Evolutionary conservation across 2,888 invertebrate genomes (phyloP).

Genomic region (Chymomyza procnemis): DNA sequence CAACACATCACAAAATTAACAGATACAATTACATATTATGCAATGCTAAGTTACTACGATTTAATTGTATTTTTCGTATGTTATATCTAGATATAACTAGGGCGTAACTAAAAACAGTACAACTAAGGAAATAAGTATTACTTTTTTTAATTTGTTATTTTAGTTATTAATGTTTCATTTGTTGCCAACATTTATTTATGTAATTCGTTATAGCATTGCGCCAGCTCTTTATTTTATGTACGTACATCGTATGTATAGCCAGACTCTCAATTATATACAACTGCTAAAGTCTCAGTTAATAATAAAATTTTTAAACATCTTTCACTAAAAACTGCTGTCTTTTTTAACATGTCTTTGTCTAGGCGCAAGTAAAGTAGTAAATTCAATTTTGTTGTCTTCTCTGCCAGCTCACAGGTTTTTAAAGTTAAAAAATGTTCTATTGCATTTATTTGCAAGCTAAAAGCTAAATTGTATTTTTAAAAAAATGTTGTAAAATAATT

Average conservation of each 20-base stretch:
- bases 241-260: background rate
- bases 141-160: background rate
- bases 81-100: constrained; percentile 30
- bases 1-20: constrained; percentile 74
- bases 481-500: no score
- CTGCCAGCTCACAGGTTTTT: no score
- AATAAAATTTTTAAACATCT: no score
- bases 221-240: background rate
- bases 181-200: constrained; percentile 30
- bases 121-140: constrained; percentile 61
- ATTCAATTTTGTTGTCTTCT: no score
- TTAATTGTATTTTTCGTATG: constrained; percentile 22
- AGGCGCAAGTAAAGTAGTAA: no score
- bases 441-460: no score
- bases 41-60: constrained; percentile 75
- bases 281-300: no score
- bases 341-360: no score
- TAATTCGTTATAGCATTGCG: constrained; percentile 19
- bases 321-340: no score
- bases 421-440: no score
- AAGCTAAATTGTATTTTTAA: no score
- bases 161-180: constrained; percentile 4
- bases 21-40: constrained; percentile 64
- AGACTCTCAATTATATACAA: background rate
- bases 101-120: constrained; percentile 56